Percentiles rank a stretch among this genome's conserved stretches.
Evolutionary conservation across 35 echinoderm and acorn worm genomes (phyloP).

Genomic region (Strongylocentrotus purpuratus): DNA sequence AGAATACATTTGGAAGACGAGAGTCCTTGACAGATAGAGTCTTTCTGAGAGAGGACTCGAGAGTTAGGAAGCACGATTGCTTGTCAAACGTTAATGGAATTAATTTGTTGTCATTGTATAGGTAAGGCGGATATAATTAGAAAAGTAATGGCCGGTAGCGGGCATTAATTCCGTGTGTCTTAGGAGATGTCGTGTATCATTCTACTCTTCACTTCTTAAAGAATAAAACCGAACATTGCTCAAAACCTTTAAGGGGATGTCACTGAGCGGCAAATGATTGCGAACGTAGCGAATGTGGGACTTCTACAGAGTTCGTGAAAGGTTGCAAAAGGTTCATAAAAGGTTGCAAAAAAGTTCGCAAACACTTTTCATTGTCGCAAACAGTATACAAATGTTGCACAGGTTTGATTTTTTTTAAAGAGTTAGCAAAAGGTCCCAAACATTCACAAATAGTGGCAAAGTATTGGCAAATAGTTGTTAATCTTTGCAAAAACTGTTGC

Average conservation of each 20-base stretch:
- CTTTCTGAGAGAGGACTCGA: neutral
- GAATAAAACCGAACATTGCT: neutral
- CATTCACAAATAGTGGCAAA: too few relatives aligned
- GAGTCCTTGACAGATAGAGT: constrained; percentile 8
- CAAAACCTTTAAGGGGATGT: neutral
- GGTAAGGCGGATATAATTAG: neutral
- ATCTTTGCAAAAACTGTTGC: too few relatives aligned
- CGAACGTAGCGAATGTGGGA: too few relatives aligned
- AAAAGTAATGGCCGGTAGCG: neutral
- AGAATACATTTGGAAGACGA: neutral
- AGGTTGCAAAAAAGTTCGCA: too few relatives aligned
- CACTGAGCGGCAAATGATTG: too few relatives aligned
- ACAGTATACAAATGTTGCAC: too few relatives aligned
- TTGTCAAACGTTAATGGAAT: constrained; percentile 39
- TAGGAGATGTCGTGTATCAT: neutral
- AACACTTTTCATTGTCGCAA: too few relatives aligned
- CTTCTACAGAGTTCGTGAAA: too few relatives aligned
- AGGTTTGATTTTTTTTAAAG: too few relatives aligned
- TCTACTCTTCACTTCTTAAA: neutral
- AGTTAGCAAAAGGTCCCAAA: too few relatives aligned
- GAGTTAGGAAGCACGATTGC: neutral
- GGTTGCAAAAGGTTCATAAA: too few relatives aligned
- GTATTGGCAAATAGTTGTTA: too few relatives aligned
- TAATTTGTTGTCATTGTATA: constrained; percentile 17
- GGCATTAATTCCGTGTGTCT: neutral